Base-by-base conservation (phyloP, 1,140 invertebrate genomes). In the Thaumatotibia leucotreta region DNA sequence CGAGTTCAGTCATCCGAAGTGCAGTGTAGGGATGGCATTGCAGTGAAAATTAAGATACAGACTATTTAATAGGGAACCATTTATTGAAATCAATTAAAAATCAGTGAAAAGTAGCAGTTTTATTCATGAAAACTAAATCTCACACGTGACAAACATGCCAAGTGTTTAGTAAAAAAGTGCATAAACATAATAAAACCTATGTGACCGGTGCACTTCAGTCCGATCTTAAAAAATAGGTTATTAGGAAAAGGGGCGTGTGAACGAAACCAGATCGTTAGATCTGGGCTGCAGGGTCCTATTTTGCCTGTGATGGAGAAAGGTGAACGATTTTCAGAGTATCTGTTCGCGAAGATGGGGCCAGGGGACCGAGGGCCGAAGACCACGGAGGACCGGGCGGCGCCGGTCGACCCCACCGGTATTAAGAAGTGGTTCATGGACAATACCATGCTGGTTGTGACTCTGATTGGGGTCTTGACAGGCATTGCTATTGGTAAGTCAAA, bases 401-500 rank as follows among this genome's bases (percentile, higher is more conserved):
- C 93, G 68, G 89, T 92, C 61, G 94, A 95, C 88, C 91, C 93
- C 77, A 95, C 93, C 73, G 94, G 93, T 32, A 91, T 92, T 27
- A 92, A 91, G 69, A 94, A 94, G 75, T 96, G 95, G 93, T 89
- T 96, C 45, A 88, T 92, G 49, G 94, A 96, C 49, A 97, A 97
- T 83, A 92, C 95, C 3, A 93, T 97, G 76, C 92, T 97, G 63
- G 89, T 97, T 49, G 92, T 96, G 61, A 97, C 96, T 9, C 89
- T 97, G 61, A 93, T 94, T 20, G 96, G 96, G 14, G 96, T 97
- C 2, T 68, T 96, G 45, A 88, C 94, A 23, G 96, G 96, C 27
- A 93, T 96, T 27, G 88, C 94, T 70, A 79, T 96, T 63, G 96
- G 96, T 95, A 84, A 94, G 92, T 80, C 1, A 20, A 45, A 8